Conservation (phyloP, 2,797 vertebrate genomes). For the Falco columbarius region DNA sequence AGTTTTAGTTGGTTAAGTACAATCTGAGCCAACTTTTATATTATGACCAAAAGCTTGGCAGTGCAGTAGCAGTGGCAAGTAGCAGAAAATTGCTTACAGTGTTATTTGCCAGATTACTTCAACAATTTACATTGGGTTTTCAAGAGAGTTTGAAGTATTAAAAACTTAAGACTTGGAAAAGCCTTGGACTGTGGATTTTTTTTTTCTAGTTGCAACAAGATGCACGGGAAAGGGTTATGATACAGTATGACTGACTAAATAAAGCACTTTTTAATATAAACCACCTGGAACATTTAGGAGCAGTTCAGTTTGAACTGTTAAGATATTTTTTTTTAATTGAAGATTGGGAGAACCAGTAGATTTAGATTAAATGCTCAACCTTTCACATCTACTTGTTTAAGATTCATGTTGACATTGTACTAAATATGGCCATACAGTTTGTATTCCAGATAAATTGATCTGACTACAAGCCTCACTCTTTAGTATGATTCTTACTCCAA, state of each 20-base stretch:
- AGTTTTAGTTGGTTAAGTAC: slow-evolving; percentile 85
- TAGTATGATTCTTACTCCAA: slow-evolving; percentile 82
- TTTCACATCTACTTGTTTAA: slow-evolving; percentile 47
- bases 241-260: slow-evolving; percentile 10
- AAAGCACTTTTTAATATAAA: slow-evolving; percentile 40
- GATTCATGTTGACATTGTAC: slow-evolving; percentile 64
- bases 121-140: slow-evolving; percentile 27
- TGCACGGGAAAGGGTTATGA: neutral
- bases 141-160: slow-evolving; percentile 7
- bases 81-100: slow-evolving; percentile 86
- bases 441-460: slow-evolving; percentile 89
- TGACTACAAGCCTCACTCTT: slow-evolving; percentile 86
- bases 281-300: slow-evolving; percentile 30
- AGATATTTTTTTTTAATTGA: slow-evolving; percentile 17
- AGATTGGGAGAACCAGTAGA: slow-evolving; percentile 39
- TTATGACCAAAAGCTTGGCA: slow-evolving; percentile 86
- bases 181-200: neutral
- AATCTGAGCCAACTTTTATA: slow-evolving; percentile 84
- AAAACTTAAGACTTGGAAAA: slow-evolving; percentile 40
- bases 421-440: slow-evolving; percentile 76
- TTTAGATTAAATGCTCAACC: slow-evolving; percentile 20
- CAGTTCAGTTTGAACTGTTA: slow-evolving; percentile 27
- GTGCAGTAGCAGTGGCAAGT: slow-evolving; percentile 83
- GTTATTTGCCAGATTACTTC: slow-evolving; percentile 83
- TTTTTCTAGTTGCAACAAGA: slow-evolving; percentile 27